phyloP scores from a whole-genome alignment of 2,888 invertebrate species.

The Acronicta alni region DNA sequence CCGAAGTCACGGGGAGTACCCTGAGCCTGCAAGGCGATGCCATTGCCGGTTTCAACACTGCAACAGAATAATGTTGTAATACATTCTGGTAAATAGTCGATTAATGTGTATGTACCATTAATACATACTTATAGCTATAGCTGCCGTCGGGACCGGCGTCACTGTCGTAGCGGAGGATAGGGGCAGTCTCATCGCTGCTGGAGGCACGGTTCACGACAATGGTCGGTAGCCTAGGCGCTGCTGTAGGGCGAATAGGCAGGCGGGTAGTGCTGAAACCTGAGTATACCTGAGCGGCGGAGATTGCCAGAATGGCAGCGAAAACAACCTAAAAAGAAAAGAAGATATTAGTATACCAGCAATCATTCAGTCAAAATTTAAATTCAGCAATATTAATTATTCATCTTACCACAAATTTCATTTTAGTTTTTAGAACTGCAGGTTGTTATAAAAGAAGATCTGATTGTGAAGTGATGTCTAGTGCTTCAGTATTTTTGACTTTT shows the following conservation, averaged over 20 bases:
- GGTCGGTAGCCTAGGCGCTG: slow-evolving; percentile 39
- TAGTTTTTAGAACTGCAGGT: slow-evolving; percentile 24
- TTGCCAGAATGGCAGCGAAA: slow-evolving; percentile 73
- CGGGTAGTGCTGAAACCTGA: slow-evolving; percentile 24
- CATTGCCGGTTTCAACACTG: slow-evolving; percentile 91
- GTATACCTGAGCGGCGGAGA: slow-evolving; percentile 72
- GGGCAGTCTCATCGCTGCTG: slow-evolving; percentile 67
- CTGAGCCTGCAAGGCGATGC: slow-evolving; percentile 89
- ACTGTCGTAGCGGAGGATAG: slow-evolving; percentile 75
- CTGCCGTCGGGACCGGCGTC: slow-evolving; percentile 83
- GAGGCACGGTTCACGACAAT: slow-evolving; percentile 36
- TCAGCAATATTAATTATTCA: neutral
- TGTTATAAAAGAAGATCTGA: slow-evolving; percentile 44
- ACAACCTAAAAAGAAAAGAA: slow-evolving; percentile 56
- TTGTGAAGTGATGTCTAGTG: slow-evolving; percentile 63
- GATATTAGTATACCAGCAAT: slow-evolving; percentile 5
- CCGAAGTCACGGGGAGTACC: slow-evolving; percentile 88
- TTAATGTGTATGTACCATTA: neutral
- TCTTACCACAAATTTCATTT: slow-evolving; percentile 78
- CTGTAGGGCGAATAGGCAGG: slow-evolving; percentile 29
- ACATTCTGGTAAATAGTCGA: too few species aligned
- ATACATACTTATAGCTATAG: slow-evolving; percentile 83
- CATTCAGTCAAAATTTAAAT: slow-evolving; percentile 1
- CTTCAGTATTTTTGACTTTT: slow-evolving; percentile 65
- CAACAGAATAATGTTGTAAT: slow-evolving; percentile 27